Evolutionary conservation across 2,113 vertebrate genomes (phyloP).

Genomic region (Synodontis membranacea): DNA sequence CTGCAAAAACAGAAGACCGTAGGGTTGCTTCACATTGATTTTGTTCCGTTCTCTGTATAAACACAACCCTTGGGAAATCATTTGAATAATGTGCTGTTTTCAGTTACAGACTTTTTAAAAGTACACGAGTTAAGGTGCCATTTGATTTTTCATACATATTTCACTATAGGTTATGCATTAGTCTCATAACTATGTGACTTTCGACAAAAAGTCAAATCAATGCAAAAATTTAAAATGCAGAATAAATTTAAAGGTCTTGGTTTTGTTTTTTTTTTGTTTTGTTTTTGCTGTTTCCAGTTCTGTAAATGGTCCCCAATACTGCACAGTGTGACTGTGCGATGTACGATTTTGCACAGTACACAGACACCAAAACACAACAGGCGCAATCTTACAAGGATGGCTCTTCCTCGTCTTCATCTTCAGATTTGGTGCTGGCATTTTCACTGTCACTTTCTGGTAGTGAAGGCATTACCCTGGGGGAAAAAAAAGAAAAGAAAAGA

Average conservation of each 20-base stretch:
- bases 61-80: not conserved
- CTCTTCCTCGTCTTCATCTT: slow-evolving; percentile 88
- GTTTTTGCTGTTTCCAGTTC: not conserved
- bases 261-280: not conserved
- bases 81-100: slow-evolving; percentile 20
- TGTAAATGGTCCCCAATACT: not conserved
- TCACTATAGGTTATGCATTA: not conserved
- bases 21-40: not conserved
- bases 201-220: not conserved
- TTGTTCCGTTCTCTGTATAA: slow-evolving; percentile 1
- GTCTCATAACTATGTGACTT: not conserved
- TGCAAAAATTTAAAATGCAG: not conserved
- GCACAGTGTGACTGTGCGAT: not conserved
- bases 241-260: not conserved
- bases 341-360: not conserved
- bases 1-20: slow-evolving; percentile 62
- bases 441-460: slow-evolving; percentile 88
- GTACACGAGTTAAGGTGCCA: not conserved
- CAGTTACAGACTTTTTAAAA: not conserved
- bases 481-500: not conserved
- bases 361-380: not conserved
- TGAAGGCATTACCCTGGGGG: slow-evolving; percentile 86
- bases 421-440: slow-evolving; percentile 78
- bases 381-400: slow-evolving; percentile 79
- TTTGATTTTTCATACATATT: not conserved